Percentiles rank a stretch among this genome's conserved stretches.
These are phyloP conservation scores for Odontomyia ornata DNA, from an alignment of 2,888 invertebrate species.

Conservation along the genomic window DNA sequence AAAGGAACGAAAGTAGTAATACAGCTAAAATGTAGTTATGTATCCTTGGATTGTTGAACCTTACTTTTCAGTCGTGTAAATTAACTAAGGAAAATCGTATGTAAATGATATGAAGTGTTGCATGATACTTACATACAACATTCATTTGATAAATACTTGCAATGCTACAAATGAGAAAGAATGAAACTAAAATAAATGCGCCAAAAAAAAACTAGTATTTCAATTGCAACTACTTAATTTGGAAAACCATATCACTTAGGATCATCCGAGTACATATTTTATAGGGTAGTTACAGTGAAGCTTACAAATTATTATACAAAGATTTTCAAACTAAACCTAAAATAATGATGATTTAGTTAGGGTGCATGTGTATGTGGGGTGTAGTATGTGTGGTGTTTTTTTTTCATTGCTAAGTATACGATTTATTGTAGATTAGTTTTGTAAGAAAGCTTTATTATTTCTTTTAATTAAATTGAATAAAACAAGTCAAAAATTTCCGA, in stretches of 20 bases:
- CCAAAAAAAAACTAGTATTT: constrained; percentile 48
- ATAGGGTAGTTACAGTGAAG: background rate
- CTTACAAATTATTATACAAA: constrained; percentile 18
- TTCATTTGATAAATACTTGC: constrained; percentile 24
- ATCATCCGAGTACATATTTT: background rate
- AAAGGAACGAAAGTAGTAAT: constrained; percentile 8
- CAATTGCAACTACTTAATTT: constrained; percentile 50
- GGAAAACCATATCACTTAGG: background rate
- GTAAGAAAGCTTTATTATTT: background rate
- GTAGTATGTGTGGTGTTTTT: constrained; percentile 1
- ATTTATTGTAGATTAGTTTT: constrained; percentile 1
- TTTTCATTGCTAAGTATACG: background rate
- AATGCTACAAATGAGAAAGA: constrained; percentile 39
- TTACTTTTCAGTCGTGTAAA: background rate
- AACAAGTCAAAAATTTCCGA: background rate
- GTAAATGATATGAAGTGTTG: too few relatives aligned
- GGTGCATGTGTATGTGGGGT: background rate
- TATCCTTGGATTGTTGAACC: too few relatives aligned
- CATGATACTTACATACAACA: constrained; percentile 2
- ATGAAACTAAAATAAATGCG: constrained; percentile 44
- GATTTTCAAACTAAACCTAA: constrained; percentile 17
- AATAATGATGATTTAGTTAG: constrained; percentile 14
- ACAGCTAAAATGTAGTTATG: background rate
- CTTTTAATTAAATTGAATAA: background rate
- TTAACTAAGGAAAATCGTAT: constrained; percentile 19